These are phyloP conservation scores for Gallinago stenura DNA, from an alignment of 2,797 vertebrate species.

Conservation along the genomic window DNA sequence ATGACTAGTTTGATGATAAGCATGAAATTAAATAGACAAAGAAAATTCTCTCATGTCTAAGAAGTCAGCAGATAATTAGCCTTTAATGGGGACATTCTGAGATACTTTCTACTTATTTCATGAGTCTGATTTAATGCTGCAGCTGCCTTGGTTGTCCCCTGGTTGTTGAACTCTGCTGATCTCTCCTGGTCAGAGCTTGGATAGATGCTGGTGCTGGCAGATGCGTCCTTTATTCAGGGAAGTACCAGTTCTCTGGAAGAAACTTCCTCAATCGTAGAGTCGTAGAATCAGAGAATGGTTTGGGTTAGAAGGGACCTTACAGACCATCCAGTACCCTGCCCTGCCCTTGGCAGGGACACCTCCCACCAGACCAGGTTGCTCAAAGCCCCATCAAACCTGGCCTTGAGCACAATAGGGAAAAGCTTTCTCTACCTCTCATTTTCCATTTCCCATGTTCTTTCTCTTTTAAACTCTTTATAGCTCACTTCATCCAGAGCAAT, in stretches of 20 bases:
- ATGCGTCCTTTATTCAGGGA: neutral
- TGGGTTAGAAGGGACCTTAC: neutral
- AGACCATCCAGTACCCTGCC: neutral
- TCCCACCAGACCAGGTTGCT: neutral
- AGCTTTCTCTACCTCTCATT: neutral
- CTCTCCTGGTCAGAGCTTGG: neutral
- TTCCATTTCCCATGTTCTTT: neutral
- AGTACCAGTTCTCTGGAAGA: neutral
- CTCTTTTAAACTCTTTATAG: neutral
- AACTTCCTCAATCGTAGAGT: neutral
- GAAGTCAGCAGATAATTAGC: slow-evolving; percentile 55
- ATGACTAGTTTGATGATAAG: slow-evolving; percentile 75
- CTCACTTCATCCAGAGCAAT: neutral
- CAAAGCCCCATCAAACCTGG: neutral
- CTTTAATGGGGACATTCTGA: slow-evolving; percentile 42
- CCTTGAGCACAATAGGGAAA: neutral
- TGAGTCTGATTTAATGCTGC: neutral
- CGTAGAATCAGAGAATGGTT: neutral
- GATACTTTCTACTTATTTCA: slow-evolving; percentile 18
- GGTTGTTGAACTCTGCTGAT: neutral
- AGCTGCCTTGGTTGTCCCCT: neutral
- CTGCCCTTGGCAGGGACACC: neutral
- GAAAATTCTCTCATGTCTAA: slow-evolving; percentile 62
- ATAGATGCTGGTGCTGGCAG: neutral
- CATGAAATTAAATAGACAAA: slow-evolving; percentile 76